These are phyloP conservation scores for Akabosia matsudoensis DNA, from an alignment of 1,140 invertebrate species.

Conservation along the genomic window DNA sequence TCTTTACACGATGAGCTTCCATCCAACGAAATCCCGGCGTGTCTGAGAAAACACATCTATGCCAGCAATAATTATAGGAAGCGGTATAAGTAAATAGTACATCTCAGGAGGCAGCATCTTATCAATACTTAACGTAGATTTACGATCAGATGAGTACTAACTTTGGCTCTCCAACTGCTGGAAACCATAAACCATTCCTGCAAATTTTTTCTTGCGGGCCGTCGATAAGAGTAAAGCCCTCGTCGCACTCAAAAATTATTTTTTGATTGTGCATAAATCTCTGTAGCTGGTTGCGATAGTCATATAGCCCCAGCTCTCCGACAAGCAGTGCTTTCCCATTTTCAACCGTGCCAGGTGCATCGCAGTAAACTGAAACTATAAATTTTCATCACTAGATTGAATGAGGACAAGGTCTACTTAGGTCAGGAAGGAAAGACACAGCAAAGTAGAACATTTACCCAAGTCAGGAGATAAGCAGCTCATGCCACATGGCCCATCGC, in stretches of 20 bases:
- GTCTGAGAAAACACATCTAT: conserved; percentile 11
- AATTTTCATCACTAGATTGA: neutral
- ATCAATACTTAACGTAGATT: neutral
- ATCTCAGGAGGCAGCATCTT: no score
- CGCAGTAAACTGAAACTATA: conserved; percentile 74
- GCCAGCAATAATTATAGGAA: neutral
- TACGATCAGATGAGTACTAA: conserved; percentile 1
- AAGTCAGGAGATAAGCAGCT: neutral
- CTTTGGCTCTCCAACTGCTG: conserved; percentile 47
- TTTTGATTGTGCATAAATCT: conserved; percentile 89
- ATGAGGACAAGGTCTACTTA: neutral
- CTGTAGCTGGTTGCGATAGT: conserved; percentile 79
- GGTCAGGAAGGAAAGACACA: no score
- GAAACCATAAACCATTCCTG: conserved; percentile 67
- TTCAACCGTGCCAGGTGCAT: conserved; percentile 84
- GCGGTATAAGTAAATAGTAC: neutral
- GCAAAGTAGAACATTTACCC: neutral
- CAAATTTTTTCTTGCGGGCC: conserved; percentile 90
- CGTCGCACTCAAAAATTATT: conserved; percentile 94
- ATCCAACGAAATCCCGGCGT: conserved; percentile 13
- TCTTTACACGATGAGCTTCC: neutral
- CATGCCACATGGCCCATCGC: conserved; percentile 9
- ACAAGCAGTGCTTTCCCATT: conserved; percentile 90
- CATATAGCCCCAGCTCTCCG: conserved; percentile 84
- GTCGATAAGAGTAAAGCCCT: conserved; percentile 56